Percentiles rank a stretch among this genome's conserved stretches.
These are phyloP conservation scores for Calameuta pallipes DNA, from an alignment of 2,888 invertebrate genomes.

Conservation along the genomic window DNA sequence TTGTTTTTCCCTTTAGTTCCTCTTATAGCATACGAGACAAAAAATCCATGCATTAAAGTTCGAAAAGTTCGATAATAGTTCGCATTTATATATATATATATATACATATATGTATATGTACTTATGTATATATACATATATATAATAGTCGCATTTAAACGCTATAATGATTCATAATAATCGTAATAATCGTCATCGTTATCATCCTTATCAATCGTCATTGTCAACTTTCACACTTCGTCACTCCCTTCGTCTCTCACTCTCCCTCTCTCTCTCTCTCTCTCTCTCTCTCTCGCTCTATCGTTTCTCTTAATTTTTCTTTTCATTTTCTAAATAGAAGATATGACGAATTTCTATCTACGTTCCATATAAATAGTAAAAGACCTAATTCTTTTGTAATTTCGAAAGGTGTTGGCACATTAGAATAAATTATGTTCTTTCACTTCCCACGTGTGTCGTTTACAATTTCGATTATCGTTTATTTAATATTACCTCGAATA, in stretches of 20 bases:
- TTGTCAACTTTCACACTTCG: not conserved
- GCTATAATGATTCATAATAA: not conserved
- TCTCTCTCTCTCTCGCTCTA: too few relatives aligned
- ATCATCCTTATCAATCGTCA: slow-evolving; percentile 15
- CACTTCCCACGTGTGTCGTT: not conserved
- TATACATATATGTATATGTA: too few relatives aligned
- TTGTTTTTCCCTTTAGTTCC: slow-evolving; percentile 28
- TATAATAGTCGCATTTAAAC: too few relatives aligned
- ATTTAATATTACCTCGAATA: not conserved
- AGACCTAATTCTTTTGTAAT: slow-evolving; percentile 46
- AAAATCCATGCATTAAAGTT: slow-evolving; percentile 50
- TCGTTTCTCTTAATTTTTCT: slow-evolving; percentile 15
- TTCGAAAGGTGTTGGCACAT: slow-evolving; percentile 60
- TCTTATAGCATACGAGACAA: slow-evolving; percentile 49
- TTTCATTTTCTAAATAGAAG: slow-evolving; percentile 38
- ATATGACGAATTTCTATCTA: slow-evolving; percentile 42
- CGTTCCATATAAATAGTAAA: slow-evolving; percentile 47
- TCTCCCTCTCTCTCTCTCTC: too few relatives aligned
- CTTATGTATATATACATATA: not conserved
- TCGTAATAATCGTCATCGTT: slow-evolving; percentile 12
- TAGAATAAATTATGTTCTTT: slow-evolving; percentile 45
- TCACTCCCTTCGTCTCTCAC: too few relatives aligned
- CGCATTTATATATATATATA: slow-evolving; percentile 26
- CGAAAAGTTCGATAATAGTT: slow-evolving; percentile 43
- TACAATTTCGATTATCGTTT: not conserved